Evolutionary conservation across 2,797 vertebrate species (phyloP).

Genomic region (Phoebastria nigripes): DNA sequence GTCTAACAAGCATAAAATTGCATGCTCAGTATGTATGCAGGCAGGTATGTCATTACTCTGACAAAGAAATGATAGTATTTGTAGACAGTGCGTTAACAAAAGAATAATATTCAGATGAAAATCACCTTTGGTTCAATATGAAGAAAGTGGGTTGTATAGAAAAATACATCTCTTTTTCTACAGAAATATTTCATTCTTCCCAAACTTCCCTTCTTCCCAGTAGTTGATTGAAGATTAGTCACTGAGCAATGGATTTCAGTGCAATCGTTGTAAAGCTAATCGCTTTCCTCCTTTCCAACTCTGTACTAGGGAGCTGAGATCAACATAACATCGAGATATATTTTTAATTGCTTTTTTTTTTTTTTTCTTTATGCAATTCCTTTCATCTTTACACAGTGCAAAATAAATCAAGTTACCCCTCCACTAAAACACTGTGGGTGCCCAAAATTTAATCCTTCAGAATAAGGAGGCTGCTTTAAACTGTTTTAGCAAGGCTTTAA

Average conservation of each 20-base stretch:
- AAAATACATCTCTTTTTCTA: not conserved
- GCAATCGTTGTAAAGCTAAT: not conserved
- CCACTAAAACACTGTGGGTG: not conserved
- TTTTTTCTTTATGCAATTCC: not conserved
- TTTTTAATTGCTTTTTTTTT: not conserved
- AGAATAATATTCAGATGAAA: not conserved
- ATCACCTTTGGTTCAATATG: not conserved
- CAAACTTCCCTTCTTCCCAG: not conserved
- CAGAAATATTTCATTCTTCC: not conserved
- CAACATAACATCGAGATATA: not conserved
- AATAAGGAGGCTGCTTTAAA: not conserved
- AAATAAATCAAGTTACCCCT: not conserved
- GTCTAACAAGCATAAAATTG: not conserved
- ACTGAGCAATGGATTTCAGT: not conserved
- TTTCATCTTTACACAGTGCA: too few species aligned
- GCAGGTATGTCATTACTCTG: not conserved
- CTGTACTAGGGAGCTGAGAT: too few species aligned
- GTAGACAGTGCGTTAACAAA: not conserved
- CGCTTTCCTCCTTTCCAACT: not conserved
- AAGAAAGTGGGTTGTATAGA: not conserved
- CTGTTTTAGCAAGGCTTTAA: not conserved
- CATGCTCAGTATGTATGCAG: not conserved
- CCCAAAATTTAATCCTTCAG: not conserved
- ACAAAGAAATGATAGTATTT: not conserved
- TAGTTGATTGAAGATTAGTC: not conserved